Conservation (phyloP, 2,888 invertebrate genomes). For the Rhabditoides inermis region DNA sequence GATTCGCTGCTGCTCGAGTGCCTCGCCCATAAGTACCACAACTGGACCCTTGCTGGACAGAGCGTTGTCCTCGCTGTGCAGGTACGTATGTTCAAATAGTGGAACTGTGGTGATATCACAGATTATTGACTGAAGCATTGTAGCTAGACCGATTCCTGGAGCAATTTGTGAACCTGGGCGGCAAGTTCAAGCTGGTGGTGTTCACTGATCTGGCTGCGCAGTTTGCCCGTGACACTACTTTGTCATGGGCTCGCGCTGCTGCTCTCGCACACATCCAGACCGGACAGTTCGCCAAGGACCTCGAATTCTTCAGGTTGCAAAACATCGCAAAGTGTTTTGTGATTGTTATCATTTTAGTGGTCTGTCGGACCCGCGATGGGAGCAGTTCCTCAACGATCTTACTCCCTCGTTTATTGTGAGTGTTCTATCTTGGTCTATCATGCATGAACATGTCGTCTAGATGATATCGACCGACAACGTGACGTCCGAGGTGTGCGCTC, state of each 20-base stretch:
- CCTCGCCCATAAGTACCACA: slow-evolving; percentile 47
- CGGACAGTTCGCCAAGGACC: slow-evolving; percentile 16
- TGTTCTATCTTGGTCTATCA: too few species aligned
- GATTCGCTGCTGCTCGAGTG: slow-evolving; percentile 47
- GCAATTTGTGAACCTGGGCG: slow-evolving; percentile 39
- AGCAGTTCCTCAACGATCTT: slow-evolving; percentile 35
- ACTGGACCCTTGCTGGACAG: slow-evolving; percentile 49
- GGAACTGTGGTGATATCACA: too few species aligned
- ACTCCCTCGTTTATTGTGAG: slow-evolving; percentile 46
- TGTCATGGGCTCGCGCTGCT: slow-evolving; percentile 38
- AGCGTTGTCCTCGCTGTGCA: slow-evolving; percentile 41
- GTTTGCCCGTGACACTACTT: slow-evolving; percentile 38
- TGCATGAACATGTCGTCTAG: too few species aligned
- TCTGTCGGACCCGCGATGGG: slow-evolving; percentile 43
- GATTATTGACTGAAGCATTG: too few species aligned
- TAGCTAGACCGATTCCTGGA: slow-evolving; percentile 42
- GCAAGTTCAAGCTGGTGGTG: slow-evolving; percentile 44
- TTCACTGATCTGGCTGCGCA: slow-evolving; percentile 42
- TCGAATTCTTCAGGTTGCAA: background rate
- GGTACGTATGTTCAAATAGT: slow-evolving; percentile 11
- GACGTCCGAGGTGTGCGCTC: slow-evolving; percentile 26
- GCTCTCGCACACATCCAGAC: slow-evolving; percentile 29
- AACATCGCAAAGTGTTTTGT: too few species aligned
- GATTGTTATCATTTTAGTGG: slow-evolving; percentile 38
- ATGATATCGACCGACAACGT: slow-evolving; percentile 47